Percentiles rank a stretch among this genome's conserved stretches.
phyloP scores from a whole-genome alignment of 2,797 vertebrate genomes.

The Cynopterus sphinx region DNA sequence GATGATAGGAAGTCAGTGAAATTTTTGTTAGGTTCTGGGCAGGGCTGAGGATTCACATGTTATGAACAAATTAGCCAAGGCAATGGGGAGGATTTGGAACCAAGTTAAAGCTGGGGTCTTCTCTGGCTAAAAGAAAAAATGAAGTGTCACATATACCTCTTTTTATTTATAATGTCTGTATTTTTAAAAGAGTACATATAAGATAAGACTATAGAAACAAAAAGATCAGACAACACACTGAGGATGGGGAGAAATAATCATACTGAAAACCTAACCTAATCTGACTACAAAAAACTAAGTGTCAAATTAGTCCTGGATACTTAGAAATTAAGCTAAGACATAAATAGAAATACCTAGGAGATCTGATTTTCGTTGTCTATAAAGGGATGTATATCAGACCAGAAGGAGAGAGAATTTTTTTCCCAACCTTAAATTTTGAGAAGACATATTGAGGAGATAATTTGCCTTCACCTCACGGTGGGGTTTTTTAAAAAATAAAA shows the following conservation, averaged over 20 bases:
- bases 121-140: background rate
- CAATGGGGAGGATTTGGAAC: background rate
- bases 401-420: constrained; percentile 43
- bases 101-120: background rate
- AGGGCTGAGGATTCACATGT: background rate
- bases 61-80: background rate
- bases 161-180: background rate
- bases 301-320: constrained; percentile 33
- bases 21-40: background rate
- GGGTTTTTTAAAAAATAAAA: constrained; percentile 21
- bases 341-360: constrained; percentile 37
- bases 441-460: background rate
- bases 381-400: background rate
- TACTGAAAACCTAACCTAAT: background rate
- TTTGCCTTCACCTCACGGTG: background rate
- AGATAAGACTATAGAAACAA: background rate
- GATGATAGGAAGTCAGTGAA: background rate
- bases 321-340: constrained; percentile 52
- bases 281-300: constrained; percentile 33
- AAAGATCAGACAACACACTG: background rate
- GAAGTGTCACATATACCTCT: background rate
- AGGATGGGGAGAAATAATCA: background rate
- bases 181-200: background rate
- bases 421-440: constrained; percentile 45
- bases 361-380: constrained; percentile 47